A percentile compares a stretch with the other conserved stretches of the same genome.
These are phyloP conservation scores for Lasiommata megera DNA, from an alignment of 2,888 invertebrate genomes.

Conservation along the genomic window DNA sequence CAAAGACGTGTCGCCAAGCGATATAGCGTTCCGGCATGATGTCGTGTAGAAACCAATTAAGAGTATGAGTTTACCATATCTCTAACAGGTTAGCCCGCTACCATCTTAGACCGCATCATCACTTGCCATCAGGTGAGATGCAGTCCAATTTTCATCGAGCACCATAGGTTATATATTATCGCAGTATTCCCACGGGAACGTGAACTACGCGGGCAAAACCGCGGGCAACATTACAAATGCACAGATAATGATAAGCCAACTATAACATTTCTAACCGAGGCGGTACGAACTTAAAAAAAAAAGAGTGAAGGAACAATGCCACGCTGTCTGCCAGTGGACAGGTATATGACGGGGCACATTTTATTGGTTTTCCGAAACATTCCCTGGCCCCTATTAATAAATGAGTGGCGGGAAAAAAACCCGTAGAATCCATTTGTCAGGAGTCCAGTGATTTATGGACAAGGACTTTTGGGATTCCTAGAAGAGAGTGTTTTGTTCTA, in stretches of 20 bases:
- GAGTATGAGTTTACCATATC: no score
- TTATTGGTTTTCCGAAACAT: slow-evolving; percentile 82
- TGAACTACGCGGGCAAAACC: neutral
- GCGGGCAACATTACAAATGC: slow-evolving; percentile 8
- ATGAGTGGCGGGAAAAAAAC: slow-evolving; percentile 76
- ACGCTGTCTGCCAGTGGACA: slow-evolving; percentile 77
- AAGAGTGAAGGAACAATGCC: slow-evolving; percentile 67
- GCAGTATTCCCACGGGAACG: no score
- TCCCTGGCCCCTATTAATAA: slow-evolving; percentile 78
- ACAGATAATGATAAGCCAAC: slow-evolving; percentile 36
- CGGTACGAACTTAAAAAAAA: slow-evolving; percentile 50
- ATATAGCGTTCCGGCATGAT: no score
- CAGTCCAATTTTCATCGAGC: no score
- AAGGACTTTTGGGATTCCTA: slow-evolving; percentile 74
- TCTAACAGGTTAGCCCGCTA: no score
- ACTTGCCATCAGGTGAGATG: no score
- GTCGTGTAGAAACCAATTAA: no score
- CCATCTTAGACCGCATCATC: no score
- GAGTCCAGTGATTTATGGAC: slow-evolving; percentile 75
- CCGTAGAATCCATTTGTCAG: slow-evolving; percentile 80
- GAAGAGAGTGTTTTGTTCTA: slow-evolving; percentile 78
- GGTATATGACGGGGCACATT: slow-evolving; percentile 81
- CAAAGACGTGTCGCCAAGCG: no score
- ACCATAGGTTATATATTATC: no score
- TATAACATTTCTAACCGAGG: slow-evolving; percentile 43